Base-by-base conservation (phyloP, 2,888 invertebrate genomes). In the Andrena hattorfiana region DNA sequence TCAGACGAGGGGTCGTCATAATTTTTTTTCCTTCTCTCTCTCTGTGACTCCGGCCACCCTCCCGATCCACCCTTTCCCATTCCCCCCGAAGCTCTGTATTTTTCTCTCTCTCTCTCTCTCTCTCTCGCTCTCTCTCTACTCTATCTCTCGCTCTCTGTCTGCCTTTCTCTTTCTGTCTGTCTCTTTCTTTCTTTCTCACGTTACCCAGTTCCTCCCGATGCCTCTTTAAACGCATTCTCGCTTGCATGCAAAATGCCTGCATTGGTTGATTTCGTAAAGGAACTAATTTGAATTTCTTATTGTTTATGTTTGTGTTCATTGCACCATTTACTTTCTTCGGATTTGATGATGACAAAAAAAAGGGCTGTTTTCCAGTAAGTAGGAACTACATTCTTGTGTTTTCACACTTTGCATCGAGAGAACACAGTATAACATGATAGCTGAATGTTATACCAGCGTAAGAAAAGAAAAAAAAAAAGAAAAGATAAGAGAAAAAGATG, bases 361-460 rank as follows among this genome's bases (percentile, higher is more conserved):
- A 96, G 97, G 97, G 96, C 96, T 96, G 96, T 95, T 96, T 95
- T 95, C 95, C 96, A 95, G 96, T 96, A 96, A 96, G 96, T 96
- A 96, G 95, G 95, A 94, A 93, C 93, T 87, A 90, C 92, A 91
- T 91, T 91, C 89, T 88, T 89, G 89, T 85, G 87, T 89, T 92
- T 69, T 89, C 85, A 90, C 87, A 86, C 83, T 87, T 89, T 89
- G 89, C 87, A 87, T 87, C 87, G 87, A 84, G 83, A 77, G 83
- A 81, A 86, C 77, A 86, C 81, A 66, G 77, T 81, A 77, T 78
- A 79, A 85, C 83, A 69, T 81, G 81, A 82, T 70, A 59, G 26
- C 59, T 8, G 68, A 79, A 74, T 80, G 78, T 87, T 85, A 79
- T 83, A 85, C 77, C 80, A 81, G 75, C 82, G 85, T 81, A 85